These are phyloP conservation scores for Sinhomidia bicolor DNA, from an alignment of 2,888 invertebrate species.

Conservation along the genomic window DNA sequence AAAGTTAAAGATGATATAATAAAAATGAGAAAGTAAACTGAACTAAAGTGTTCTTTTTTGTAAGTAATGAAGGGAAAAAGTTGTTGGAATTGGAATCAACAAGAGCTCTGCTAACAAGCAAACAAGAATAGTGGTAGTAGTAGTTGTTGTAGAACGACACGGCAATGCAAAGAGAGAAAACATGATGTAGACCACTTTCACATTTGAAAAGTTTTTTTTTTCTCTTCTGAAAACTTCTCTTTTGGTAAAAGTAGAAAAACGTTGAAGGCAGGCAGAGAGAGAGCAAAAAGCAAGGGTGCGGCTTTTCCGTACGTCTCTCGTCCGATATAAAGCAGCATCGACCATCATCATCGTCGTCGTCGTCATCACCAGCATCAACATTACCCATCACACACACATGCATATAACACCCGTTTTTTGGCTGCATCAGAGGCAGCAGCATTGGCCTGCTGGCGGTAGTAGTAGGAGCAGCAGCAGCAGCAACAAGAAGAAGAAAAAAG, in stretches of 20 bases:
- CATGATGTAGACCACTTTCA: slow-evolving; percentile 4
- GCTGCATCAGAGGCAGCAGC: slow-evolving; percentile 24
- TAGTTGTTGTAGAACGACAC: background rate
- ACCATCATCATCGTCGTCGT: slow-evolving; percentile 4
- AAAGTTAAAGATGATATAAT: slow-evolving; percentile 25
- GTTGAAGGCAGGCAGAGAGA: no score
- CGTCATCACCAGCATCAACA: background rate
- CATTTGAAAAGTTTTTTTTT: background rate
- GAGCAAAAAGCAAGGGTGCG: slow-evolving; percentile 29
- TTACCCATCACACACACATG: slow-evolving; percentile 1
- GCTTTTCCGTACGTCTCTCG: background rate
- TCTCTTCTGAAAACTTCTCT: background rate
- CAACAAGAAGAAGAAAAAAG: slow-evolving; percentile 12
- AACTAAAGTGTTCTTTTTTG: slow-evolving; percentile 19
- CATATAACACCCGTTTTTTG: background rate
- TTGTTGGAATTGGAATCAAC: slow-evolving; percentile 26
- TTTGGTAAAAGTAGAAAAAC: background rate
- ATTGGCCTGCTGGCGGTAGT: no score
- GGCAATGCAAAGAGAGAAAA: background rate
- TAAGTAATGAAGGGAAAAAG: slow-evolving; percentile 2
- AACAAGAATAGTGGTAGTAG: no score
- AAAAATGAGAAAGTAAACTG: slow-evolving; percentile 35
- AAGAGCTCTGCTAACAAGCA: slow-evolving; percentile 23
- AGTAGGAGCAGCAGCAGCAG: background rate
- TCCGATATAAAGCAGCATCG: slow-evolving; percentile 11